phyloP scores from a whole-genome alignment of 1,140 invertebrate genomes.

The Trialeurodes vaporariorum region DNA sequence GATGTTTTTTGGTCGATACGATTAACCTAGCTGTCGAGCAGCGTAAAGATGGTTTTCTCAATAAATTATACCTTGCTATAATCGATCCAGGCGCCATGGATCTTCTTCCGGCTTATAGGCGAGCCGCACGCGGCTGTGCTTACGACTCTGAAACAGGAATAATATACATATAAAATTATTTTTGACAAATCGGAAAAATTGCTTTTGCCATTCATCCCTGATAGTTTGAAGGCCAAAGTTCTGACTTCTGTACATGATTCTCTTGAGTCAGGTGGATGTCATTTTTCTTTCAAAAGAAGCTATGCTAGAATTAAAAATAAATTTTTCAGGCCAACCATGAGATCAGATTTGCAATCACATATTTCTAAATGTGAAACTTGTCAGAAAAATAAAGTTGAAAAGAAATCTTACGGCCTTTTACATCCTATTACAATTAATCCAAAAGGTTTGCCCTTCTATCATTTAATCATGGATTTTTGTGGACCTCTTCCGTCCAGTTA shows the following conservation, averaged over 20 bases:
- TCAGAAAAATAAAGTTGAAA: not conserved
- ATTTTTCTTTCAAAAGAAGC: not conserved
- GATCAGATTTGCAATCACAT: not conserved
- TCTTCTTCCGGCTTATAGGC: too few species aligned
- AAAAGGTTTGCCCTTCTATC: not conserved
- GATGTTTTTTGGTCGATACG: too few species aligned
- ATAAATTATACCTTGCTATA: too few species aligned
- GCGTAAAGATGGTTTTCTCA: too few species aligned
- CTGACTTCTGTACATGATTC: not conserved
- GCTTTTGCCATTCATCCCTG: too few species aligned
- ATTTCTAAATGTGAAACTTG: not conserved
- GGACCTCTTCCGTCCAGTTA: not conserved
- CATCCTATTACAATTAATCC: not conserved
- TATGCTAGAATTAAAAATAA: not conserved
- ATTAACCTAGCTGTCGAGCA: too few species aligned
- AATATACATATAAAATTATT: too few species aligned
- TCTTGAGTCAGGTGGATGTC: not conserved
- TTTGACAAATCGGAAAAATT: too few species aligned
- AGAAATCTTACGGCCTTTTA: not conserved
- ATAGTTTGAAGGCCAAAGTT: not conserved
- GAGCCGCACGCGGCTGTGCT: too few species aligned
- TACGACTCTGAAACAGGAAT: too few species aligned
- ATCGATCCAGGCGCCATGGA: too few species aligned
- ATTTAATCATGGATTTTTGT: constrained; percentile 4
- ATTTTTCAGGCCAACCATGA: not conserved